Base-by-base conservation (phyloP, 30 jellyfish, hydroid and myxozoan species). In the Chironex yamaguchii region DNA sequence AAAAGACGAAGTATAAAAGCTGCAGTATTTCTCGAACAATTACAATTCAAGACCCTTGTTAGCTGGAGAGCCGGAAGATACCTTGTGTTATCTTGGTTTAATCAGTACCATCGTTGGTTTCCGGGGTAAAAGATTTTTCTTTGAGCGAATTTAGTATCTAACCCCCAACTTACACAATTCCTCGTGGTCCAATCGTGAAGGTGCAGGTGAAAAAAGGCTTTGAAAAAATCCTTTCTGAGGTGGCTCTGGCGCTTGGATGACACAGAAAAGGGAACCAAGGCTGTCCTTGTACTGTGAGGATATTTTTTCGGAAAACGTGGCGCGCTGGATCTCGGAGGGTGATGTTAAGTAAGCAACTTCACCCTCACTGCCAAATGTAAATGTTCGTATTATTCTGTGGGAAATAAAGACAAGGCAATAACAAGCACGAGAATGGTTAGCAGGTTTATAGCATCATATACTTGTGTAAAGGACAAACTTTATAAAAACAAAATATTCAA, bases 281-380 rank as follows among this genome's bases (percentile, higher is more conserved):
- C 94, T 95, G 36, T 94, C 97, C 52, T 80, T 67, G 53, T 62
- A 71, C 48, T 71, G 86, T 53, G 67, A 90, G 88, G 89, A 96
- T 31, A 88, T 94, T 29, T 63, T 64, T 72, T 89, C 74, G 13
- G 97, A 85, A 67, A 94, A 85, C 13, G 96, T 96, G 33, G 89
- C 74, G 62, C 97, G 69, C 62, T 94, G 99, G 31, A 94, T 88
- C 72, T 94, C 99, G 1, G 97, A 73, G 0, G 99, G 99, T 0
- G 99, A 83, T 3, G 97, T 76, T 27, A 94, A 83, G 69, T 82
- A 94, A 0, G 81, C 88, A 31, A 97, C 97, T 63, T 94, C 99
- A 2, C 99, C 99, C 6, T 96, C 97, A 54, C 85, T 82, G n/a
- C 99, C 99, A 67, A 94, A 79, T 63, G 97, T 82, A 49, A 94